phyloP scores from a whole-genome alignment of 2,888 invertebrate species.

The Cylindroiulus punctatus region DNA sequence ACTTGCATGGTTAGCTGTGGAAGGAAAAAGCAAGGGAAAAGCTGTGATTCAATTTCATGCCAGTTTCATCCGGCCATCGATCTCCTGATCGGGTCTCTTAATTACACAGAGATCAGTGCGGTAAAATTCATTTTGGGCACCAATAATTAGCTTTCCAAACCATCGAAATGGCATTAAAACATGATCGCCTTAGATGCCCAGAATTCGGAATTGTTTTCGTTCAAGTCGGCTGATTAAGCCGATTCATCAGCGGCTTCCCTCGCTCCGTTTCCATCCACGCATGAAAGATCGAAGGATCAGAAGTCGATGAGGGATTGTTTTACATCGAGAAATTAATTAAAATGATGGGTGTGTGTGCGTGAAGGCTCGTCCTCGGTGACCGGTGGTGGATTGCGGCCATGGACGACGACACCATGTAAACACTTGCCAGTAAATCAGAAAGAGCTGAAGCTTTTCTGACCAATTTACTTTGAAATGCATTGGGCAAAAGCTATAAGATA shows the following conservation, averaged over 20 bases:
- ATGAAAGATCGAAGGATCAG: background rate
- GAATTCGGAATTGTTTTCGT: slow-evolving; percentile 40
- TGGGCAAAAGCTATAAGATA: no score
- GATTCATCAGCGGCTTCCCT: slow-evolving; percentile 30
- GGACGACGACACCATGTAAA: background rate
- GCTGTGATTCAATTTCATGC: no score
- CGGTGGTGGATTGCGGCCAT: background rate
- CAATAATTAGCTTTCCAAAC: background rate
- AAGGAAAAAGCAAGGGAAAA: no score
- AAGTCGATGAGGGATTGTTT: slow-evolving; percentile 38
- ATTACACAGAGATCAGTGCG: background rate
- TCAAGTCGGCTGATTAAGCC: slow-evolving; percentile 40
- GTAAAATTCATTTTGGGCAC: slow-evolving; percentile 18
- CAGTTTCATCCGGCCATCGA: background rate
- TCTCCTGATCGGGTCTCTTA: slow-evolving; percentile 3
- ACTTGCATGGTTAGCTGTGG: no score
- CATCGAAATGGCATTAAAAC: slow-evolving; percentile 24
- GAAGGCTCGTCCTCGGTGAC: slow-evolving; percentile 3
- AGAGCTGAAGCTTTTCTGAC: no score
- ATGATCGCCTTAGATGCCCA: slow-evolving; percentile 40
- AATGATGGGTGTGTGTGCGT: background rate
- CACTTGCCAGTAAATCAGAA: no score
- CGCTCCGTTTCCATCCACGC: slow-evolving; percentile 17
- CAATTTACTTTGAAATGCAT: no score
- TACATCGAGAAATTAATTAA: slow-evolving; percentile 43